Evolutionary conservation across 2,888 invertebrate species (phyloP), one percentile per base, ranked within the genome.

Genomic region (Leptinotarsa peninsularis): DNA sequence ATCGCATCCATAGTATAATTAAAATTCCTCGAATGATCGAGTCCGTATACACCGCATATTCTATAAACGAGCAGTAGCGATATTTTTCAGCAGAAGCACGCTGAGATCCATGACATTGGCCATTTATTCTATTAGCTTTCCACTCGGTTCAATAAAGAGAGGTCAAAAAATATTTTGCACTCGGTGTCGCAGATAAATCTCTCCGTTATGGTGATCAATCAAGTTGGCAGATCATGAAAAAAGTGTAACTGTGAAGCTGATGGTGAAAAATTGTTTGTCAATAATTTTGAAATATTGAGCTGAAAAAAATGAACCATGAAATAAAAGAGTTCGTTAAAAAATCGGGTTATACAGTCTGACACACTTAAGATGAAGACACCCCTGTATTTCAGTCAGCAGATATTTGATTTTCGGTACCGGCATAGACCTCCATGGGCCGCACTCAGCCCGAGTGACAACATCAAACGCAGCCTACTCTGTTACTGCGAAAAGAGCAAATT

Each of bases 11-110:
- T 43, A 58, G 70, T 58, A 70, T 70, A 70, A 70, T 70, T 70
- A 70, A 70, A 43, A 70, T 70, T 70, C 70, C 58, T 70, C 43
- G 58, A 70, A 70, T 58, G 70, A 70, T 70, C 70, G 70, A 70
- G 43, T 70, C 58, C 18, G 49, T 49, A 58, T 58, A 63, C 43
- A 17, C 33, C 58, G 69, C 70, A 58, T 70, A 70, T 70, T 49
- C 54, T 21, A 70, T 70, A 58, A 70, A 70, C 70, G 70, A 21
- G 49, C 69, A 23, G 70, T 70, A 70, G 69, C 69, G 50, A 50
- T 70, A 70, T 70, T 58, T 70, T 70, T 70, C 70, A 33, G 58
- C 58, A 23, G 58, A 23, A 56, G 56, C 70, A 70, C 33, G 70
- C 70, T 70, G 70, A 70, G 70, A 70, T 58, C 58, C 70, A 14